Conservation (phyloP, 2,888 invertebrate species). For the Ryuthela nishihirai region DNA sequence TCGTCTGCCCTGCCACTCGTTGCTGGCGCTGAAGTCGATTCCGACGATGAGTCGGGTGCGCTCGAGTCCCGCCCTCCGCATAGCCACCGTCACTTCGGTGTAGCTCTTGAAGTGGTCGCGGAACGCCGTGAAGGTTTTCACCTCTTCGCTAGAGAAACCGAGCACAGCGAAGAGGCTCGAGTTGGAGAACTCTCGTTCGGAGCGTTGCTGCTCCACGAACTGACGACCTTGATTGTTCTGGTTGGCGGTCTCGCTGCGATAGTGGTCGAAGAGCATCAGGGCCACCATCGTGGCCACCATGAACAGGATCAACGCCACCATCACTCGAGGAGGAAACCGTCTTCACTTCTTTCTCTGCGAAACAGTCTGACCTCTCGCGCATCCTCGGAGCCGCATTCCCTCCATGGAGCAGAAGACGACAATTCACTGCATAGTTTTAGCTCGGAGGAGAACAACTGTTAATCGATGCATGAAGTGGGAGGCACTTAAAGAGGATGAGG, state of each 20-base stretch:
- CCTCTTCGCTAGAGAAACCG: conserved; percentile 29
- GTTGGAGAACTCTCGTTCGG: conserved; percentile 20
- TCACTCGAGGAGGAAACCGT: no score
- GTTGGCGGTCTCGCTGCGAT: conserved; percentile 12
- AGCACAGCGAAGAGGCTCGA: conserved; percentile 33
- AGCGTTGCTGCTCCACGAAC: conserved; percentile 9
- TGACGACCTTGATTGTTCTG: neutral
- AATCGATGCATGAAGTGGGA: no score
- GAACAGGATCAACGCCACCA: conserved; percentile 28
- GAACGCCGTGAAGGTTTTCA: conserved; percentile 38
- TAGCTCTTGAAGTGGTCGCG: conserved; percentile 41
- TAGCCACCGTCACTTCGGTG: conserved; percentile 50
- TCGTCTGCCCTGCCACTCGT: conserved; percentile 57
- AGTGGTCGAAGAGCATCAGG: conserved; percentile 30
- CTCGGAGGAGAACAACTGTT: no score
- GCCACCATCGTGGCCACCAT: conserved; percentile 31
- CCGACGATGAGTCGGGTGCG: conserved; percentile 55
- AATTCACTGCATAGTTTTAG: no score
- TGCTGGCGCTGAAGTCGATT: conserved; percentile 57
- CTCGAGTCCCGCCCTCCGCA: conserved; percentile 54
- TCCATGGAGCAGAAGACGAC: no score
- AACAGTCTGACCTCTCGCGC: no score
- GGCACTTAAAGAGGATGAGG: no score
- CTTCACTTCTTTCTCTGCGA: no score
- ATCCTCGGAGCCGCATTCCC: no score